phyloP scores from a whole-genome alignment of 2,797 vertebrate genomes.

The Carduelis carduelis region DNA sequence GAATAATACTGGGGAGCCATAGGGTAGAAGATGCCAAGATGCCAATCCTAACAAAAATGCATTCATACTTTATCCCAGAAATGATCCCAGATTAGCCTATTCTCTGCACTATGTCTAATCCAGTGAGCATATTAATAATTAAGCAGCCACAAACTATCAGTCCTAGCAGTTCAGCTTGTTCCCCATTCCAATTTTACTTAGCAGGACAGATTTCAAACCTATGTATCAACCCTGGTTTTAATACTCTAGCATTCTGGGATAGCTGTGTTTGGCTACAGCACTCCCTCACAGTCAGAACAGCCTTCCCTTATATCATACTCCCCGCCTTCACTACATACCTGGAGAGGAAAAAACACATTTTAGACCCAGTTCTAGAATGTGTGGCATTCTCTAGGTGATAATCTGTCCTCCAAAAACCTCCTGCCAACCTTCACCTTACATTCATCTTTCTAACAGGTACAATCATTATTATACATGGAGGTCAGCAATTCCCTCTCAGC shows the following conservation, averaged over 20 bases:
- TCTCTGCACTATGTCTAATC: neutral
- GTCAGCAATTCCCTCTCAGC: neutral
- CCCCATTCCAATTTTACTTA: neutral
- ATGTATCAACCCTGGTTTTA: neutral
- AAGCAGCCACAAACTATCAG: neutral
- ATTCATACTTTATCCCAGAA: neutral
- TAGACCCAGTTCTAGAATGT: neutral
- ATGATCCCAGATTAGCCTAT: rapidly evolving
- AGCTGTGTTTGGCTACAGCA: neutral
- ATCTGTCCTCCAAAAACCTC: neutral
- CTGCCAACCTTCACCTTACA: neutral
- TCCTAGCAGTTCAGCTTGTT: neutral
- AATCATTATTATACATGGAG: neutral
- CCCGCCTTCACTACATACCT: neutral
- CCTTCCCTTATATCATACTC: neutral
- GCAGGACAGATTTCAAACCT: neutral
- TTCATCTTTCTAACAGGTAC: neutral
- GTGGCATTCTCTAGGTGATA: neutral
- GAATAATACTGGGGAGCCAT: neutral
- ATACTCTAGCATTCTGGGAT: neutral
- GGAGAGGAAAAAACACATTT: neutral
- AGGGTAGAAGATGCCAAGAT: neutral
- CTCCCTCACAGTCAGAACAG: neutral
- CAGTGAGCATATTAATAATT: neutral
- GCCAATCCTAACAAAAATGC: neutral